Percentiles rank a stretch among this genome's conserved stretches.
Conservation (phyloP, 2,888 invertebrate species). For the Andrena chrysosceles region DNA sequence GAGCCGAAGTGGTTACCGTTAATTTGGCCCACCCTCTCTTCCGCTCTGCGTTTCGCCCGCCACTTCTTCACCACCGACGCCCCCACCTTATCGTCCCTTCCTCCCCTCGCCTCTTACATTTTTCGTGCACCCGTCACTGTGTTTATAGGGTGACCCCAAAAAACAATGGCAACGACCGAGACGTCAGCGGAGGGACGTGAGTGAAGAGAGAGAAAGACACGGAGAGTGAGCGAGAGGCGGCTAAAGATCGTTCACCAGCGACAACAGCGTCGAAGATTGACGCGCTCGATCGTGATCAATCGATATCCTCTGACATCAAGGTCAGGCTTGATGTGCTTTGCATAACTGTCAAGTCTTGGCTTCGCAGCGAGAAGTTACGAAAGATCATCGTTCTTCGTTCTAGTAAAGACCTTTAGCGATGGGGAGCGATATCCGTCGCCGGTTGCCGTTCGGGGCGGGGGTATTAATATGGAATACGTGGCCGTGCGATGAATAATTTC, state of each 20-base stretch:
- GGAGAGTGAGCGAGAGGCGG: neutral
- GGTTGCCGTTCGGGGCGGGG: slow-evolving; percentile 11
- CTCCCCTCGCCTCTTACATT: slow-evolving; percentile 48
- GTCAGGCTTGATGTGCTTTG: slow-evolving; percentile 49
- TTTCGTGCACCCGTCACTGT: slow-evolving; percentile 56
- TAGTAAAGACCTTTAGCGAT: slow-evolving; percentile 15
- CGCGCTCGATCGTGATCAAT: slow-evolving; percentile 57
- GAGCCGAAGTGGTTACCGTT: slow-evolving; percentile 80
- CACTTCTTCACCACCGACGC: slow-evolving; percentile 59
- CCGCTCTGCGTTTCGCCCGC: slow-evolving; percentile 37
- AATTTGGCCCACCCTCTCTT: slow-evolving; percentile 75
- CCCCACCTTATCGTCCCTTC: slow-evolving; percentile 54
- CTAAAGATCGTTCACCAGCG: slow-evolving; percentile 49
- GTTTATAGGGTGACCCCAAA: slow-evolving; percentile 82
- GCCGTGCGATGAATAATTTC: slow-evolving; percentile 48
- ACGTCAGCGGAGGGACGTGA: neutral
- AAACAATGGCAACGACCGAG: slow-evolving; percentile 71
- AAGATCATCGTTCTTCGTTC: slow-evolving; percentile 47
- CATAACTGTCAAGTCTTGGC: slow-evolving; percentile 48
- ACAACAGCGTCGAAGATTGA: slow-evolving; percentile 49
- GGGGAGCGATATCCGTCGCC: slow-evolving; percentile 31
- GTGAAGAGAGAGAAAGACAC: neutral
- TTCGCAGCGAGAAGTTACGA: slow-evolving; percentile 46
- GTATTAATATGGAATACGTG: slow-evolving; percentile 46
- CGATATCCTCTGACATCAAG: slow-evolving; percentile 51